phyloP scores from a whole-genome alignment of 2,888 invertebrate genomes.

The Dichetophora obliterata region DNA sequence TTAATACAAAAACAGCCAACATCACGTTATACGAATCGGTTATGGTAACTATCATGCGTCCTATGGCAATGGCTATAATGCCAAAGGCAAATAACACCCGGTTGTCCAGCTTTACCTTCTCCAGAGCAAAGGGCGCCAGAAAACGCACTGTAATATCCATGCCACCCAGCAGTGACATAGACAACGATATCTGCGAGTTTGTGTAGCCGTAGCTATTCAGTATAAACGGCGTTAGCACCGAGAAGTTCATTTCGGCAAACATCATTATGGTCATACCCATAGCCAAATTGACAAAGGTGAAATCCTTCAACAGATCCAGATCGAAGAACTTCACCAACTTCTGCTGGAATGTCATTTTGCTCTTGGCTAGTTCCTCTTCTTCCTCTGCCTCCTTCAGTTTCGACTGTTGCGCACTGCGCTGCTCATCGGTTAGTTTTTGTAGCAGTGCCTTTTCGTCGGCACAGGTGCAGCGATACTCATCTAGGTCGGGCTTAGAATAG shows the following conservation, averaged over 20 bases:
- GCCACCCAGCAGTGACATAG: conserved; percentile 79
- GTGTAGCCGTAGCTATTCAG: conserved; percentile 76
- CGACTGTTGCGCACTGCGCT: conserved; percentile 49
- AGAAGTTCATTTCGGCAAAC: conserved; percentile 81
- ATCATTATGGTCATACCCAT: conserved; percentile 80
- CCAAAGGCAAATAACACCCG: conserved; percentile 78
- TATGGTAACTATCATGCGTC: conserved; percentile 65
- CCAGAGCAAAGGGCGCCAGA: conserved; percentile 77
- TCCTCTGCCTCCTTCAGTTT: conserved; percentile 47
- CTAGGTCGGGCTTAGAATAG: conserved; percentile 57
- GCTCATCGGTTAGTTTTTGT: conserved; percentile 54
- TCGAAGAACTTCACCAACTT: conserved; percentile 79
- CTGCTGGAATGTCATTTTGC: conserved; percentile 71
- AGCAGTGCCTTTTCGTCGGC: conserved; percentile 62
- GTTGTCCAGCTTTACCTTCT: conserved; percentile 79
- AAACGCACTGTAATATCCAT: conserved; percentile 78
- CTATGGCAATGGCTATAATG: conserved; percentile 72
- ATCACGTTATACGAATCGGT: conserved; percentile 72
- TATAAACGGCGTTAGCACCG: conserved; percentile 80
- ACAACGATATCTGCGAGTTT: conserved; percentile 73
- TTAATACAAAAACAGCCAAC: conserved; percentile 74
- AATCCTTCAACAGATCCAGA: conserved; percentile 77
- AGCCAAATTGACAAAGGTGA: conserved; percentile 78
- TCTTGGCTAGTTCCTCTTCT: conserved; percentile 63
- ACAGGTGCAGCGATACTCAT: conserved; percentile 61